A percentile compares a stretch with the other conserved stretches of the same genome.
These are phyloP conservation scores for Lepidocolaptes lacrymiger DNA, from an alignment of 2,797 vertebrate genomes.

Conservation along the genomic window DNA sequence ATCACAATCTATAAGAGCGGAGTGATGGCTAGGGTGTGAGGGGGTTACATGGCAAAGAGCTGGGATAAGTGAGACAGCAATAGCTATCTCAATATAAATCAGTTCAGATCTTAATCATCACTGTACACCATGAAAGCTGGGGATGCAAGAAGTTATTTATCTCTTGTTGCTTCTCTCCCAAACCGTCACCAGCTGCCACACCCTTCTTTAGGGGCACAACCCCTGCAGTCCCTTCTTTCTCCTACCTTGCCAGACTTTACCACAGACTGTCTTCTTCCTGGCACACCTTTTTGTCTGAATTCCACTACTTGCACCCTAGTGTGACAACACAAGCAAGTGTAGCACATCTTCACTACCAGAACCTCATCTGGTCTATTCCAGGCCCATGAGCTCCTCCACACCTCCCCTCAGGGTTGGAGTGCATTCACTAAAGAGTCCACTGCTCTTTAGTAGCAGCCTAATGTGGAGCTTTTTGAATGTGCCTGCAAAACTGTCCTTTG, in stretches of 20 bases:
- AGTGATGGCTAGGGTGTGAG: neutral
- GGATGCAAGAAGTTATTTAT: neutral
- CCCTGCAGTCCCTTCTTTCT: neutral
- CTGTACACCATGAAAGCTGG: neutral
- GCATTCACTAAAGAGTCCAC: neutral
- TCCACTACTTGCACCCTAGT: neutral
- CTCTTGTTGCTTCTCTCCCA: neutral
- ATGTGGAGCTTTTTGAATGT: neutral
- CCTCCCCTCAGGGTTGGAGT: neutral
- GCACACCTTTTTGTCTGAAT: neutral
- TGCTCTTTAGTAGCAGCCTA: neutral
- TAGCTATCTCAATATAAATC: neutral
- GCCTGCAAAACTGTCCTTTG: neutral
- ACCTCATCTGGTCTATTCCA: neutral
- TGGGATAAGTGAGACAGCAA: neutral
- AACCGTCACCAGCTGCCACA: neutral
- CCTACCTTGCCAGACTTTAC: neutral
- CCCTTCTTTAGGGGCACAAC: neutral
- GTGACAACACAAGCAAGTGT: neutral
- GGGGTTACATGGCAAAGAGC: neutral
- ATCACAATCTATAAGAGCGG: neutral
- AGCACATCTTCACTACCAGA: neutral
- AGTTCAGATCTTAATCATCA: slow-evolving; percentile 36
- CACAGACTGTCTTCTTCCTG: neutral
- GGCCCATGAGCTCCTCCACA: fast-evolving